A percentile compares a stretch with the other conserved stretches of the same genome.
These are phyloP conservation scores for Pararge aegeria DNA, from an alignment of 1,140 invertebrate genomes.

Conservation along the genomic window DNA sequence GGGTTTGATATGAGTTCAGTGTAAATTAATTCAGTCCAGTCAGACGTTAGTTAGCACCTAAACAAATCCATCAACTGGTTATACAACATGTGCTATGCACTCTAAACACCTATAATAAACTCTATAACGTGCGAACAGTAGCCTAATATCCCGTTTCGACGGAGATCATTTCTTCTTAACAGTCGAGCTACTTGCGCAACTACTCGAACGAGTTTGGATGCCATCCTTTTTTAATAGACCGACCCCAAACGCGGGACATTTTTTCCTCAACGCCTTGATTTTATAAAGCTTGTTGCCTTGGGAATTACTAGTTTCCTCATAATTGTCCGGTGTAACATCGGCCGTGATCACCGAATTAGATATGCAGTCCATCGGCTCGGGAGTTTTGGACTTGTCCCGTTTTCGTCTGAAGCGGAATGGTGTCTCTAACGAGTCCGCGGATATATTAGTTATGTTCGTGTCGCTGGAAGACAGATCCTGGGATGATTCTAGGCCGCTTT, in stretches of 20 bases:
- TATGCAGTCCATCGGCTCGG: slow-evolving; percentile 73
- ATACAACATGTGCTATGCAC: slow-evolving; percentile 51
- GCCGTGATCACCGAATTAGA: slow-evolving; percentile 63
- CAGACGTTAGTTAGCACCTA: slow-evolving; percentile 45
- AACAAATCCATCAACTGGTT: slow-evolving; percentile 50
- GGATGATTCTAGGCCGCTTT: slow-evolving; percentile 54
- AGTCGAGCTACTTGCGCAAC: slow-evolving; percentile 60
- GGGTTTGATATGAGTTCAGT: slow-evolving; percentile 56
- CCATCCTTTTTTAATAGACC: slow-evolving; percentile 70
- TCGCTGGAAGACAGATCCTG: slow-evolving; percentile 74
- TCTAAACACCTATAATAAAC: slow-evolving; percentile 40
- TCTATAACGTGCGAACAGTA: slow-evolving; percentile 37
- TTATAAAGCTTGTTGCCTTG: slow-evolving; percentile 76
- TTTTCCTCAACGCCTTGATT: slow-evolving; percentile 74
- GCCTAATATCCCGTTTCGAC: slow-evolving; percentile 35
- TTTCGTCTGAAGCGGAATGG: slow-evolving; percentile 72
- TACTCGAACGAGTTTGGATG: slow-evolving; percentile 67
- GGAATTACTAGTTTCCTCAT: slow-evolving; percentile 68
- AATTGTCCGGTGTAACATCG: slow-evolving; percentile 65
- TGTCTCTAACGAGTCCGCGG: slow-evolving; percentile 69
- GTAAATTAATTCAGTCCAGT: slow-evolving; percentile 52
- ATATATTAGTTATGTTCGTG: slow-evolving; percentile 74
- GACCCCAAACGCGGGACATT: slow-evolving; percentile 65
- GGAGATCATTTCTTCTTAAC: slow-evolving; percentile 75
- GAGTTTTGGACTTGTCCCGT: slow-evolving; percentile 69